These are phyloP conservation scores for Tonatia bakeri DNA, from an alignment of 2,113 vertebrate species.

Conservation along the genomic window DNA sequence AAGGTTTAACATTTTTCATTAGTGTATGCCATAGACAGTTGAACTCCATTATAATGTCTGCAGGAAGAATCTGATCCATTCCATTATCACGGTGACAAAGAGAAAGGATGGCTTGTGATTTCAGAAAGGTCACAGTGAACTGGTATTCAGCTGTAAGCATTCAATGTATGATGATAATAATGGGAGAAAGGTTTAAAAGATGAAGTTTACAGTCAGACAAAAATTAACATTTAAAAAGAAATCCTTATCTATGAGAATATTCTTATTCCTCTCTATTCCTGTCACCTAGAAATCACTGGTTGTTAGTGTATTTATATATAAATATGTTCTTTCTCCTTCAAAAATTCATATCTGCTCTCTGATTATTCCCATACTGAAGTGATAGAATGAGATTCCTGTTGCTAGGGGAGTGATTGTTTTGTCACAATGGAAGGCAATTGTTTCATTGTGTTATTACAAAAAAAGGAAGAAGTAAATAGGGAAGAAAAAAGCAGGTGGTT, in stretches of 20 bases:
- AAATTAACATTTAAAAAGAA: conserved; percentile 83
- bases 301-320: conserved; percentile 73
- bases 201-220: conserved; percentile 78
- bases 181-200: conserved; percentile 75
- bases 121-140: conserved; percentile 84
- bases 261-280: conserved; percentile 72
- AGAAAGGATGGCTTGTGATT: conserved; percentile 83
- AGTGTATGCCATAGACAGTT: conserved; percentile 81
- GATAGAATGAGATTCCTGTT: conserved; percentile 51
- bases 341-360: conserved; percentile 16
- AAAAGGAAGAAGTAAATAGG: conserved; percentile 51
- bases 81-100: conserved; percentile 83
- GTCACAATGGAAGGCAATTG: conserved; percentile 38
- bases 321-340: conserved; percentile 56
- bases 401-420: conserved; percentile 49
- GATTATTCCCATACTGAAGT: conserved; percentile 19
- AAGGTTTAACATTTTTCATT: conserved; percentile 85
- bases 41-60: conserved; percentile 85
- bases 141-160: conserved; percentile 75
- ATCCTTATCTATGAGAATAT: conserved; percentile 75
- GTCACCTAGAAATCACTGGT: conserved; percentile 62
- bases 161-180: conserved; percentile 73
- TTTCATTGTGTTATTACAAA: conserved; percentile 61
- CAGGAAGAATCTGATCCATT: conserved; percentile 84
- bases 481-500: conserved; percentile 43